A percentile compares a stretch with the other conserved stretches of the same genome.
phyloP scores from a whole-genome alignment of 2,888 invertebrate genomes.

The Caenorhabditis panamensis region DNA sequence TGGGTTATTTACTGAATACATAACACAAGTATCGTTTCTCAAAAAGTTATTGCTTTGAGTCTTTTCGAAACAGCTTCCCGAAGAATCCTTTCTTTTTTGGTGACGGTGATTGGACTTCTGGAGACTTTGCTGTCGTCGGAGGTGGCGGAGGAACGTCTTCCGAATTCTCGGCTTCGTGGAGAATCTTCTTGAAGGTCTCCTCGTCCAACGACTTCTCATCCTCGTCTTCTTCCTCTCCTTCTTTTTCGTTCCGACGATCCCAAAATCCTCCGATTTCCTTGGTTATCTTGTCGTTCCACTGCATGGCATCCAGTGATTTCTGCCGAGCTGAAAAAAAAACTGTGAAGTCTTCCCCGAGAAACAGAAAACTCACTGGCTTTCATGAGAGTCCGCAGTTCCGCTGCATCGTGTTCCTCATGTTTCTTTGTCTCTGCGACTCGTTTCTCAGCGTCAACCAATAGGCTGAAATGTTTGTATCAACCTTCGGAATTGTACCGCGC shows the following conservation, averaged over 20 bases:
- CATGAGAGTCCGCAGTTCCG: slow-evolving; percentile 56
- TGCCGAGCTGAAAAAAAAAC: slow-evolving; percentile 60
- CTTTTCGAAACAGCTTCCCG: slow-evolving; percentile 63
- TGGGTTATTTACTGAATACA: background rate
- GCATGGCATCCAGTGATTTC: slow-evolving; percentile 68
- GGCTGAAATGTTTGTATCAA: slow-evolving; percentile 26
- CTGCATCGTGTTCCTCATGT: slow-evolving; percentile 47
- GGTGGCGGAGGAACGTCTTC: slow-evolving; percentile 42
- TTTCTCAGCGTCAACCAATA: slow-evolving; percentile 62
- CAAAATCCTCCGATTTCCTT: slow-evolving; percentile 68
- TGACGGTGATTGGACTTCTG: slow-evolving; percentile 13
- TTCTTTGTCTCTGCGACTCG: slow-evolving; percentile 38
- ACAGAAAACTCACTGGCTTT: slow-evolving; percentile 45
- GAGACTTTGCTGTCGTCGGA: slow-evolving; percentile 7
- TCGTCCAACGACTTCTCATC: slow-evolving; percentile 65
- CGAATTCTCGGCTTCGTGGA: slow-evolving; percentile 68
- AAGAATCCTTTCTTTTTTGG: slow-evolving; percentile 68
- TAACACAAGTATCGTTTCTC: background rate
- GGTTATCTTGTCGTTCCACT: slow-evolving; percentile 65
- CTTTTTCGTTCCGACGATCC: slow-evolving; percentile 64
- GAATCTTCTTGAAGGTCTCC: slow-evolving; percentile 66
- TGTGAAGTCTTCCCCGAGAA: background rate
- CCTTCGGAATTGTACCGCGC: background rate
- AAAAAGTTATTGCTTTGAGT: slow-evolving; percentile 43
- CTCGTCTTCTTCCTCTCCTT: slow-evolving; percentile 47